Conservation (phyloP, 1,140 invertebrate genomes). For the Drosophila bocki region DNA sequence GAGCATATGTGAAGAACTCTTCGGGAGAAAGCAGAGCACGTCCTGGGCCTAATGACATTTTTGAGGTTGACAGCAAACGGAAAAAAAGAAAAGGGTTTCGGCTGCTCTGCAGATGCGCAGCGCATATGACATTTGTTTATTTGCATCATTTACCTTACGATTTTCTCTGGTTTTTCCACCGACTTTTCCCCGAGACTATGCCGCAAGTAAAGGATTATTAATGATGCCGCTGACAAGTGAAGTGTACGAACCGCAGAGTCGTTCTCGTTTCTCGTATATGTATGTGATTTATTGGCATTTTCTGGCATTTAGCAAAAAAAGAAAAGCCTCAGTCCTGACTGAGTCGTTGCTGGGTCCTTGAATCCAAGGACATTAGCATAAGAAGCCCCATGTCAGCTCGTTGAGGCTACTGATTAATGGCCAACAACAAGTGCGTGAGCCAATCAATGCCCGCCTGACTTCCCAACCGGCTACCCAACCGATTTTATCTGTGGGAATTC, state of each 20-base stretch:
- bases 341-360: constrained; percentile 24
- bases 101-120: constrained; percentile 27
- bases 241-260: constrained; percentile 44
- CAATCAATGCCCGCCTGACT: constrained; percentile 32
- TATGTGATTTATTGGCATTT: constrained; percentile 82
- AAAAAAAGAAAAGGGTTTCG: constrained; percentile 26
- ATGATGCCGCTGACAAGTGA: constrained; percentile 82
- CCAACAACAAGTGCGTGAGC: constrained; percentile 72
- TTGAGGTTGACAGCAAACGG: constrained; percentile 72
- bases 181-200: constrained; percentile 45
- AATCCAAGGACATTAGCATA: constrained; percentile 53
- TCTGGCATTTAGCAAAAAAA: constrained; percentile 64
- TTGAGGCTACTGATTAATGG: constrained; percentile 69
- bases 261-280: constrained; percentile 8
- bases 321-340: constrained; percentile 34
- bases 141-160: constrained; percentile 82
- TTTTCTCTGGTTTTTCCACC: constrained; percentile 22
- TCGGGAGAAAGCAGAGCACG: constrained; percentile 50
- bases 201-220: constrained; percentile 77
- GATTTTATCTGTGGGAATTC: constrained; percentile 40
- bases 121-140: constrained; percentile 84
- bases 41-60: constrained; percentile 80
- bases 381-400: constrained; percentile 20
- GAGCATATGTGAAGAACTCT: constrained; percentile 67
- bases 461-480: not conserved